Evolutionary conservation across 2,888 invertebrate species (phyloP).

Genomic region (Cancer borealis): DNA sequence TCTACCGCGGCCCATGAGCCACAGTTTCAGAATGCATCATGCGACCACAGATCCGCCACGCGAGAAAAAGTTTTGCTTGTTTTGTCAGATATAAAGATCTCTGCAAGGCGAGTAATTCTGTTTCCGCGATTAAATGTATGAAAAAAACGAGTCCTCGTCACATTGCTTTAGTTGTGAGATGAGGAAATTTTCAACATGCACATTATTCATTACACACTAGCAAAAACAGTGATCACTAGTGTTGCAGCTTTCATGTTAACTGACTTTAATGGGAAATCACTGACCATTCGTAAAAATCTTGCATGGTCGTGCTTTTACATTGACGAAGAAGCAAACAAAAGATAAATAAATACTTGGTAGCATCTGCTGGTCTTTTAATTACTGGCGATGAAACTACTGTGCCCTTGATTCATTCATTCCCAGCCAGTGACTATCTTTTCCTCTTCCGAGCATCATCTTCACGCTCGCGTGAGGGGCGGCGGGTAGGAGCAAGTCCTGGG

Average conservation of each 20-base stretch:
- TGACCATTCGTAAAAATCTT: background rate
- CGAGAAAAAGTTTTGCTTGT: background rate
- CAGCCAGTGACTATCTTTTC: conserved; percentile 18
- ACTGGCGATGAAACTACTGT: background rate
- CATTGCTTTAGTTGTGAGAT: background rate
- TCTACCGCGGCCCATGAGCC: background rate
- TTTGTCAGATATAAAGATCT: conserved; percentile 47
- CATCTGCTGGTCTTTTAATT: background rate
- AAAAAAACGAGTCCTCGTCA: conserved; percentile 22
- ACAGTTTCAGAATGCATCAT: conserved; percentile 59
- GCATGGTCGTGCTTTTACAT: background rate
- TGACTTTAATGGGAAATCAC: background rate
- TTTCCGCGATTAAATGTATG: background rate
- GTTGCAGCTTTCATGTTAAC: background rate
- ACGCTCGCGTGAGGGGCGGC: conserved; percentile 8
- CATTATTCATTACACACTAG: background rate
- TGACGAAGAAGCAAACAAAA: background rate
- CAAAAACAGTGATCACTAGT: background rate
- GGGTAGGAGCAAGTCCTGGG: background rate
- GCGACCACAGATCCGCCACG: background rate
- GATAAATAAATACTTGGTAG: background rate
- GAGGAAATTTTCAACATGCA: background rate
- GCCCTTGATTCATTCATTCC: conserved; percentile 38
- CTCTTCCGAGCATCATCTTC: conserved; percentile 38
- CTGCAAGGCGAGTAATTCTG: background rate